Percentiles rank a stretch among this genome's conserved stretches.
These are phyloP conservation scores for Sakesphorus luctuosus DNA, from an alignment of 2,113 vertebrate species.

Conservation along the genomic window DNA sequence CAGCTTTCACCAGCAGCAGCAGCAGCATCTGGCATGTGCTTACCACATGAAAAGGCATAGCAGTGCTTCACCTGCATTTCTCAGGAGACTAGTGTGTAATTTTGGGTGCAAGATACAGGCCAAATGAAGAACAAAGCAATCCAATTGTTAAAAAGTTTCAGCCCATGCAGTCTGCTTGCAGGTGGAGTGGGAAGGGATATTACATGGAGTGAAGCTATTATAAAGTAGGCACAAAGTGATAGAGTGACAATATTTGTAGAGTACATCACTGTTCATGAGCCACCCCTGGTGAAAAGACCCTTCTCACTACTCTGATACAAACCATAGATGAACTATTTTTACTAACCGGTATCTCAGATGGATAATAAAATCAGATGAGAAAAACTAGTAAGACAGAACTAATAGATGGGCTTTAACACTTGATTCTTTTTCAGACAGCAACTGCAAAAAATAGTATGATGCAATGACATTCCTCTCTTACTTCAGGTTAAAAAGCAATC, in stretches of 20 bases:
- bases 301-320: not conserved
- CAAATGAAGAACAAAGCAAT: not conserved
- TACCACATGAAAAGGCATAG: not conserved
- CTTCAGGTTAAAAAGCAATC: not conserved
- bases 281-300: not conserved
- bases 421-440: not conserved
- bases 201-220: not conserved
- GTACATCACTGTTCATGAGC: not conserved
- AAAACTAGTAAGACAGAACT: not conserved
- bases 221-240: not conserved
- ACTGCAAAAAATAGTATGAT: not conserved
- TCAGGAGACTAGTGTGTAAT: not conserved
- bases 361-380: not conserved
- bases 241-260: not conserved
- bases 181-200: not conserved
- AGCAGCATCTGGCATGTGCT: fast-evolving
- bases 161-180: not conserved
- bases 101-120: not conserved
- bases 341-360: not conserved
- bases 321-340: not conserved
- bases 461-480: not conserved
- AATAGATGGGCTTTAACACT: not conserved
- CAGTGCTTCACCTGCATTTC: fast-evolving
- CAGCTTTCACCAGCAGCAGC: not conserved
- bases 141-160: not conserved